phyloP scores from a whole-genome alignment of 2,888 invertebrate species.

The Chironomus tentans region DNA sequence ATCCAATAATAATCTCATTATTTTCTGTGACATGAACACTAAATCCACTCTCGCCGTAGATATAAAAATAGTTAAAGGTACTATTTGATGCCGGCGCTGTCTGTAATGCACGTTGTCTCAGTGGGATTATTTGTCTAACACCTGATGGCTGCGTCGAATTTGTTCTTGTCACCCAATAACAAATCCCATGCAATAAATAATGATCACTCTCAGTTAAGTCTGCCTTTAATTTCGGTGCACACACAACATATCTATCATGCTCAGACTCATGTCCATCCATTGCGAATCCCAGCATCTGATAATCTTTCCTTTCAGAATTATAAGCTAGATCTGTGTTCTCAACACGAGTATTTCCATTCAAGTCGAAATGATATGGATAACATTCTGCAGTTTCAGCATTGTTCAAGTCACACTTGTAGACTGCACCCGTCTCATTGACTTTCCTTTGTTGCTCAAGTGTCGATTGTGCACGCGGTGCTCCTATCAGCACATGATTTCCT shows the following conservation, averaged over 20 bases:
- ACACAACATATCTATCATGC: slow-evolving; percentile 40
- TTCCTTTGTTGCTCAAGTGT: slow-evolving; percentile 37
- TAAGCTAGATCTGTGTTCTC: slow-evolving; percentile 35
- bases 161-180: slow-evolving; percentile 41
- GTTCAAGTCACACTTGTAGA: slow-evolving; percentile 42
- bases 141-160: slow-evolving; percentile 34
- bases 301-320: slow-evolving; percentile 40
- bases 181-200: slow-evolving; percentile 41
- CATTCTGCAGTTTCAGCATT: slow-evolving; percentile 35
- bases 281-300: slow-evolving; percentile 46
- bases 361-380: slow-evolving; percentile 39
- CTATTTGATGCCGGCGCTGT: slow-evolving; percentile 26
- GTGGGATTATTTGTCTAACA: slow-evolving; percentile 38
- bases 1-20: slow-evolving; percentile 40
- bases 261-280: slow-evolving; percentile 43
- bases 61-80: slow-evolving; percentile 35
- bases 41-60: slow-evolving; percentile 39
- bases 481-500: slow-evolving; percentile 43
- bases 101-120: slow-evolving; percentile 31
- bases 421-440: slow-evolving; percentile 46
- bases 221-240: slow-evolving; percentile 39
- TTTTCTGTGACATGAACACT: slow-evolving; percentile 41
- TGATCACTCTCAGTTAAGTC: slow-evolving; percentile 32
- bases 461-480: slow-evolving; percentile 48
- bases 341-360: slow-evolving; percentile 33